Evolutionary conservation across 2,113 vertebrate genomes (phyloP).

Genomic region (Centropus bengalensis): DNA sequence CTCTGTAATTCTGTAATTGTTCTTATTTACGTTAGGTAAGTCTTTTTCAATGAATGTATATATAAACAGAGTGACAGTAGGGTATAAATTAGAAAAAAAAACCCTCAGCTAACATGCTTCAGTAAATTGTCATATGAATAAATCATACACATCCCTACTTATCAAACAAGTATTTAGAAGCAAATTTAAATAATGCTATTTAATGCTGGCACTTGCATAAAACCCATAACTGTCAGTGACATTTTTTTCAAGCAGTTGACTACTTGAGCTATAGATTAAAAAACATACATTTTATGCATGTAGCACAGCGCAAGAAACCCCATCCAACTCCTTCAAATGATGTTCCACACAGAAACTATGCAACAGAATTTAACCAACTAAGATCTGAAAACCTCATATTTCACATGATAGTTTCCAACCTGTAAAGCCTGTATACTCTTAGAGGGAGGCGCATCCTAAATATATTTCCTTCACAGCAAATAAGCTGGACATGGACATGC

Average conservation of each 20-base stretch:
- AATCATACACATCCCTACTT: slow-evolving; percentile 71
- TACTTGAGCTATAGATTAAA: slow-evolving; percentile 68
- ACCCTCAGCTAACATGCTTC: slow-evolving; percentile 50
- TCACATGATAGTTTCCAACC: background rate
- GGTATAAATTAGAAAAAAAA: slow-evolving; percentile 55
- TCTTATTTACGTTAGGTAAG: slow-evolving; percentile 73
- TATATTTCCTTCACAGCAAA: background rate
- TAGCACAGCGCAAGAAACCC: background rate
- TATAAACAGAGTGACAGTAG: slow-evolving; percentile 65
- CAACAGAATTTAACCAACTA: background rate
- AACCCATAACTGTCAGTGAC: slow-evolving; percentile 45
- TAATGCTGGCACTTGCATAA: slow-evolving; percentile 66
- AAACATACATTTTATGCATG: background rate
- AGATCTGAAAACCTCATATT: background rate
- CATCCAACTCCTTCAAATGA: background rate
- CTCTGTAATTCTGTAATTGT: slow-evolving; percentile 77
- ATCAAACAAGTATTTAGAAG: slow-evolving; percentile 73
- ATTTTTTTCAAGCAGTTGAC: slow-evolving; percentile 42
- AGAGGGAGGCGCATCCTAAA: background rate
- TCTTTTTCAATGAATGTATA: slow-evolving; percentile 72
- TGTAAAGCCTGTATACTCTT: background rate
- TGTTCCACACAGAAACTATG: background rate
- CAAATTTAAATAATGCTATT: slow-evolving; percentile 74
- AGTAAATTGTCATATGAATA: slow-evolving; percentile 74
- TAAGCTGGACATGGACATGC: background rate